Evolutionary conservation across 2,797 vertebrate species (phyloP), one percentile per base, ranked within the genome.

Genomic region (Paedocypris micromegethes): DNA sequence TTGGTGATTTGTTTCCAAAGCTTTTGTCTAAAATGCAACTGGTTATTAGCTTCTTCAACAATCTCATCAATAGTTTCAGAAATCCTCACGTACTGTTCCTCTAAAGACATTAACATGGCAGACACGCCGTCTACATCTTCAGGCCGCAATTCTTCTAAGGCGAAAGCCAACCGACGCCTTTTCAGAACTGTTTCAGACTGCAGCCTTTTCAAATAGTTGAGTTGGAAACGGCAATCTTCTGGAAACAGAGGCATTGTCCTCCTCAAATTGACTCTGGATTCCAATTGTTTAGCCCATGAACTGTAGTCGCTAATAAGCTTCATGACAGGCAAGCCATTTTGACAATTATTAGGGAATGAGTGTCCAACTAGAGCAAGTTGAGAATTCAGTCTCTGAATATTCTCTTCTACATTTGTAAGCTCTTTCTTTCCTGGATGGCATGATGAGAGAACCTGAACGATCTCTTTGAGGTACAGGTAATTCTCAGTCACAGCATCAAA

Each of bases 391-490:
- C 87, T 82, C 55, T 83, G 82, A 56, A 96, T 70, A 38, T 75
- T 73, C 7, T 45, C 79, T 66, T 86, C 85, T 61, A 95, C 78
- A 70, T 85, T 76, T 4, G 78, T 70, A 74, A 86, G 90, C 75
- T 97, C 95, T 71, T 87, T 89, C 50, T 87, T 84, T 56, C 92
- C 92, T 75, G 93, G 85, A 73, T 87, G 86, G 75, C 90, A 91
- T 71, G 88, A 88, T 72, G 86, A 84, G 9, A 91, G 90, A 56
- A 86, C 72, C 8, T 93, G 89, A 6, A 84, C 81, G 59, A 72
- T 82, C 51, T 86, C 88, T 75, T 85, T 87, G 5, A 97, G 81
- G 1, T 83, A 58, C 6, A 83, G 75, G 83, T 90, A 85, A 4
- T 81, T 75, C 6, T 88, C 88, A 48, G 85, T 88, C 56, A 87